phyloP scores from a whole-genome alignment of 2,113 vertebrate species.

The Steatornis caripensis region DNA sequence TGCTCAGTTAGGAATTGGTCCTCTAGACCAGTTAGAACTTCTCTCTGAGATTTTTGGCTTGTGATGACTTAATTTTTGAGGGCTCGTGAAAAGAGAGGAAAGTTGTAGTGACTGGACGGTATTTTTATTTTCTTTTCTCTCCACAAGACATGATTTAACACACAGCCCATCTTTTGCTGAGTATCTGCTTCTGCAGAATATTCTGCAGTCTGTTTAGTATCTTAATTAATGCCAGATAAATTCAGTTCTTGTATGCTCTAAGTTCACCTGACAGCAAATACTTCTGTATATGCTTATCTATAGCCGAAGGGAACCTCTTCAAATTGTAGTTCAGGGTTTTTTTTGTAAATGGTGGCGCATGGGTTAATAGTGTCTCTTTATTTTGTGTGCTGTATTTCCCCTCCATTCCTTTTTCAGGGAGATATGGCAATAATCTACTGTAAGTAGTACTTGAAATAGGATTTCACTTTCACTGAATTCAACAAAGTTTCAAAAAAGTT shows the following conservation, averaged over 20 bases:
- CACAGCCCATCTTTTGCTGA: neutral
- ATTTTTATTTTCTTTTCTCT: neutral
- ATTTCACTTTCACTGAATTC: slow-evolving; percentile 24
- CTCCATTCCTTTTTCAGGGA: neutral
- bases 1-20: neutral
- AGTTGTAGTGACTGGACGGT: neutral
- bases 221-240: neutral
- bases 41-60: neutral
- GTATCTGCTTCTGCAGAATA: neutral
- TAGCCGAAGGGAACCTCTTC: neutral
- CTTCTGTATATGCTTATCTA: neutral
- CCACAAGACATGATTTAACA: neutral
- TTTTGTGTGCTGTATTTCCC: neutral
- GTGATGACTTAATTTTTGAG: neutral
- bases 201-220: neutral
- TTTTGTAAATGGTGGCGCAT: neutral
- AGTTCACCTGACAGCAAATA: neutral
- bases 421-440: neutral
- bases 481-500: neutral
- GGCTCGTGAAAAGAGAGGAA: neutral
- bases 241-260: neutral
- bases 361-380: neutral
- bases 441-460: neutral
- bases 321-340: neutral
- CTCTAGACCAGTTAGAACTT: neutral